phyloP scores from a whole-genome alignment of 2,888 invertebrate species.

The Iselma pallidipennis region DNA sequence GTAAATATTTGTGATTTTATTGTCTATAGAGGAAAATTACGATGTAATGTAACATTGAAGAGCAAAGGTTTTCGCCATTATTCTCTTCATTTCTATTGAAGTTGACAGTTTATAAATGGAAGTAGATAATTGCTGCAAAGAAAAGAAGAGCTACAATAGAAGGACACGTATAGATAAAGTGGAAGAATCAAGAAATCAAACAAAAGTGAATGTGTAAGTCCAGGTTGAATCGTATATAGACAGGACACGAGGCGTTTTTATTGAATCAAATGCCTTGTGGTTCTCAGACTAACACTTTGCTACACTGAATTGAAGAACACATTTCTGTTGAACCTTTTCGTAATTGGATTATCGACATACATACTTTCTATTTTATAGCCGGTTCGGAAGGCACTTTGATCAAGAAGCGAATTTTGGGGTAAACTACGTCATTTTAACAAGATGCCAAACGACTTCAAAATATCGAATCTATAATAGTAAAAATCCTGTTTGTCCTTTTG shows the following conservation, averaged over 20 bases:
- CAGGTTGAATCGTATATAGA: not conserved
- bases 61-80: not conserved
- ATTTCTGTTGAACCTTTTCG: not conserved
- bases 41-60: too few relatives aligned
- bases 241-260: not conserved
- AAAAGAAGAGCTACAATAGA: too few relatives aligned
- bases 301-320: not conserved
- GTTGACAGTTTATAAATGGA: not conserved
- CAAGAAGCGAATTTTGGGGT: not conserved
- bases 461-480: not conserved
- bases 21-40: too few relatives aligned
- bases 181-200: not conserved
- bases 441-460: not conserved
- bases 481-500: too few relatives aligned
- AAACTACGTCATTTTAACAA: too few relatives aligned
- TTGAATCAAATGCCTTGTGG: slow-evolving; percentile 1
- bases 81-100: not conserved
- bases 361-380: slow-evolving; percentile 4
- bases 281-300: not conserved
- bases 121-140: not conserved
- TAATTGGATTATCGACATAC: slow-evolving; percentile 9
- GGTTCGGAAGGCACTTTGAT: not conserved
- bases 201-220: not conserved
- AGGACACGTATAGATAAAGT: not conserved
- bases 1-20: too few relatives aligned